A percentile compares a stretch with the other conserved stretches of the same genome.
These are phyloP conservation scores for Iphiclides podalirius DNA, from an alignment of 2,888 invertebrate genomes.

Conservation along the genomic window DNA sequence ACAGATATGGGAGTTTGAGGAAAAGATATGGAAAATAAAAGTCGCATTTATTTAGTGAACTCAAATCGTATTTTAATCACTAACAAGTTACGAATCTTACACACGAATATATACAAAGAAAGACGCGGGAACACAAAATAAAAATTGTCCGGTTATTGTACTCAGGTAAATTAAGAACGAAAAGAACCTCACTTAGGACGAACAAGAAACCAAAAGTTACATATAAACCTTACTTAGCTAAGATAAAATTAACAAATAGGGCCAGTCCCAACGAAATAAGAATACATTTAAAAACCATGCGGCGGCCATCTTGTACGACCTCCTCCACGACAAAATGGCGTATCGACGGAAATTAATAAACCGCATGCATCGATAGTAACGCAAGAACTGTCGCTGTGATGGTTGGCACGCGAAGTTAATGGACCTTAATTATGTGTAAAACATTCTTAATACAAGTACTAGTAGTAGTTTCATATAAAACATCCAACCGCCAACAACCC, in stretches of 20 bases:
- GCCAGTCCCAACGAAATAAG: slow-evolving; percentile 16
- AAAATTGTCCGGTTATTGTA: slow-evolving; percentile 54
- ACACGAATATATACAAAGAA: slow-evolving; percentile 61
- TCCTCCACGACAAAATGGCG: slow-evolving; percentile 16
- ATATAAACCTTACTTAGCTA: slow-evolving; percentile 33
- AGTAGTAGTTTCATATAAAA: background rate
- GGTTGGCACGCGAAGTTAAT: slow-evolving; percentile 4
- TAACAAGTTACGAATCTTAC: slow-evolving; percentile 61
- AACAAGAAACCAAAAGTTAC: slow-evolving; percentile 43
- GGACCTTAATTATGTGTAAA: background rate
- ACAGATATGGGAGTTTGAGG: too few relatives aligned
- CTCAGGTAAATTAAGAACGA: slow-evolving; percentile 53
- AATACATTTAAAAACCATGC: slow-evolving; percentile 11
- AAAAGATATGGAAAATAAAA: too few relatives aligned
- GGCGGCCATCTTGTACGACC: slow-evolving; percentile 13
- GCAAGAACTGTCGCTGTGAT: background rate
- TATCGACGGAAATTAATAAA: background rate
- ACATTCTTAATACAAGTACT: background rate
- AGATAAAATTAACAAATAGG: slow-evolving; percentile 18
- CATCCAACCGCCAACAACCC: background rate
- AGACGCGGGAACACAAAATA: slow-evolving; percentile 43
- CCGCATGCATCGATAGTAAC: background rate
- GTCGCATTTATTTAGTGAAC: slow-evolving; percentile 42
- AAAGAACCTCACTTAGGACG: slow-evolving; percentile 42
- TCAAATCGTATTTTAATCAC: slow-evolving; percentile 64